Percentiles rank a stretch among this genome's conserved stretches.
Conservation (phyloP, 2,113 vertebrate species). For the Gnathonemus longibarbis region DNA sequence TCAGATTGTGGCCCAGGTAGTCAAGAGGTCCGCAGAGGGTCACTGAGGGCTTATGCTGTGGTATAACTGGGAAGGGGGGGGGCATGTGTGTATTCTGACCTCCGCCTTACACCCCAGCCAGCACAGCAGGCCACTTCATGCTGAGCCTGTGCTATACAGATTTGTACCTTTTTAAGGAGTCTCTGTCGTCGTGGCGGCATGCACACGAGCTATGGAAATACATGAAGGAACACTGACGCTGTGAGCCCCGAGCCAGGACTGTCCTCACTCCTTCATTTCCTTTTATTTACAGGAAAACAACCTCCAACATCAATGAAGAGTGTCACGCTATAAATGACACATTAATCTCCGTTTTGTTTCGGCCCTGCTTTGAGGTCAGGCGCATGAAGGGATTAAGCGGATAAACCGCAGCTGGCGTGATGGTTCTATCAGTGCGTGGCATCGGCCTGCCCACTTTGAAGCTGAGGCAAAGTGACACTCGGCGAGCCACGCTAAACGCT, state of each 20-base stretch:
- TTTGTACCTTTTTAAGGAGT: background rate
- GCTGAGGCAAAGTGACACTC: conserved; percentile 29
- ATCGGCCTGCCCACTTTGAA: conserved; percentile 35
- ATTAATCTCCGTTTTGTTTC: conserved; percentile 22
- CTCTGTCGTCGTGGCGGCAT: conserved; percentile 21
- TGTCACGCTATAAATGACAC: conserved; percentile 37
- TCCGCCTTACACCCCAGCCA: conserved; percentile 28
- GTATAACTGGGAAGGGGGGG: background rate
- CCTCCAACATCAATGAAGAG: conserved; percentile 22
- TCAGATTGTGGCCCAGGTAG: background rate
- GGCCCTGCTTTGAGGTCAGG: conserved; percentile 20
- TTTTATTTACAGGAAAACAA: conserved; percentile 18
- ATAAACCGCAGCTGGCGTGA: conserved; percentile 28
- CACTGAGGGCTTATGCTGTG: background rate
- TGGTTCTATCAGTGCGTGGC: conserved; percentile 35
- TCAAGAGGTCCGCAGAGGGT: background rate
- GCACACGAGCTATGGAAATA: conserved; percentile 26
- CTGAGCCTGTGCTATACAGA: conserved; percentile 23
- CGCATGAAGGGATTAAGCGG: conserved; percentile 31
- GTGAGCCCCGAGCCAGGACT: background rate
- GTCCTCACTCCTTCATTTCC: conserved; percentile 34
- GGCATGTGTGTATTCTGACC: conserved; percentile 9
- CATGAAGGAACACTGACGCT: background rate
- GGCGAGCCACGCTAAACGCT: conserved; percentile 23
- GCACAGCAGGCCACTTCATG: background rate